These are phyloP conservation scores for Epistrophe eligans DNA, from an alignment of 2,888 invertebrate genomes.

Conservation along the genomic window DNA sequence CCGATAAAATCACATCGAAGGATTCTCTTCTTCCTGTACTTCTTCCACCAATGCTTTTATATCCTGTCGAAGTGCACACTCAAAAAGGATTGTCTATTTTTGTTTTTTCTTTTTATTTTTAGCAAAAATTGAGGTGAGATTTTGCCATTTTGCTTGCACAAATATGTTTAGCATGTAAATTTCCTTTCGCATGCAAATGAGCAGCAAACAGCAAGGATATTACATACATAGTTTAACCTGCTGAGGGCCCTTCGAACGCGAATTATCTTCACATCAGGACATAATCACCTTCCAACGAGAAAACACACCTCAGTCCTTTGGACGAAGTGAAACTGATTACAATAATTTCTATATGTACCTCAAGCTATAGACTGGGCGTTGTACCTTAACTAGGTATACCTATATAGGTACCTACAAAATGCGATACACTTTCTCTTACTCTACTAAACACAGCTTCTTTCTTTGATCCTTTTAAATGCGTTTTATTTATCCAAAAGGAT, in stretches of 20 bases:
- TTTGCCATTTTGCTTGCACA: conserved; percentile 55
- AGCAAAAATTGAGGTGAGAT: conserved; percentile 69
- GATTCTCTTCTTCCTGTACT: conserved; percentile 2
- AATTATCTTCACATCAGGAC: conserved; percentile 75
- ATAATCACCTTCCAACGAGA: conserved; percentile 64
- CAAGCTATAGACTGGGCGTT: conserved; percentile 31
- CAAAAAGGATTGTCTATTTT: conserved; percentile 41
- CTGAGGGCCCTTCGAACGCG: conserved; percentile 55
- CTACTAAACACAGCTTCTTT: conserved; percentile 31
- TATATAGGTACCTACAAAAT: too few relatives aligned
- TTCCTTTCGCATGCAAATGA: conserved; percentile 74
- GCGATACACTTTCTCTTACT: background rate
- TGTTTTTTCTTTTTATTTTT: background rate
- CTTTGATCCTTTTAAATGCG: conserved; percentile 71
- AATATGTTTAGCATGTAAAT: conserved; percentile 75
- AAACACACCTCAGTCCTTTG: conserved; percentile 56
- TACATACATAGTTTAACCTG: conserved; percentile 34
- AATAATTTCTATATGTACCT: conserved; percentile 50
- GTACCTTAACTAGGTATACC: background rate
- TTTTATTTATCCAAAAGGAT: conserved; percentile 75
- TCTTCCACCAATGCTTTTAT: conserved; percentile 31
- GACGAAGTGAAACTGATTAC: conserved; percentile 49
- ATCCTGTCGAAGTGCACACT: conserved; percentile 51
- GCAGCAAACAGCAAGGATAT: conserved; percentile 49
- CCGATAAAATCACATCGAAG: conserved; percentile 71